Evolutionary conservation across 2,888 invertebrate genomes (phyloP), one percentile per base, ranked within the genome.

Genomic region (Apantesis nais): DNA sequence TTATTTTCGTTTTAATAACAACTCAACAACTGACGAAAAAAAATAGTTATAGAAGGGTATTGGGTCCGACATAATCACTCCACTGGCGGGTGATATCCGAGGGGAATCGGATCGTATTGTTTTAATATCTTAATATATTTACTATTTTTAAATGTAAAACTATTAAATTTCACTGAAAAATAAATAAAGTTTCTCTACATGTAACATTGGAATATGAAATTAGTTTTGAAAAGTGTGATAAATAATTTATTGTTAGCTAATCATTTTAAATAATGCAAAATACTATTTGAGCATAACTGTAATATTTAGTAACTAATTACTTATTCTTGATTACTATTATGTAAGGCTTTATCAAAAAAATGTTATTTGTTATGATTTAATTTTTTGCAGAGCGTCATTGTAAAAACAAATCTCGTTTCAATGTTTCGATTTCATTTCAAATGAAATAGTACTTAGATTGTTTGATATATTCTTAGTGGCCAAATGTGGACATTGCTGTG

Each of bases 401-500:
- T 58, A 29, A 58, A 58, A 58, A 2, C 14, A 25, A 58, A 58
- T 14, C 29, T 25, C 7, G 55, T 58, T 58, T 48, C 19, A 22
- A 1, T 19, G 19, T 16, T 19, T 55, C 25, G 29, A 16, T 52
- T 25, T 48, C 11, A 22, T 65, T 48, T 65, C 34, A 2, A 52
- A 52, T 66, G 16, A 37, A 25, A 66, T n/a, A n/a, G 44, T 34
- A 29, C 39, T 64, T 64, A 60, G 41, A 58, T 64, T 41, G 48
- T 65, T 31, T 55, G 52, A 58, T 55, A 67, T 62, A 62, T 69
- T 72, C 79, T 76, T 77, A 77, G 82, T 62, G 67, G 81, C 81
- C 79, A 82, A 81, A 74, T 65, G 69, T 78, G 75, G 76, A 80
- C 69, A 77, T 74, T 64, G 74, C 80, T 71, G 77, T 77, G 78